phyloP scores from a whole-genome alignment of 2,888 invertebrate species.

The Acanthopleura granulata region DNA sequence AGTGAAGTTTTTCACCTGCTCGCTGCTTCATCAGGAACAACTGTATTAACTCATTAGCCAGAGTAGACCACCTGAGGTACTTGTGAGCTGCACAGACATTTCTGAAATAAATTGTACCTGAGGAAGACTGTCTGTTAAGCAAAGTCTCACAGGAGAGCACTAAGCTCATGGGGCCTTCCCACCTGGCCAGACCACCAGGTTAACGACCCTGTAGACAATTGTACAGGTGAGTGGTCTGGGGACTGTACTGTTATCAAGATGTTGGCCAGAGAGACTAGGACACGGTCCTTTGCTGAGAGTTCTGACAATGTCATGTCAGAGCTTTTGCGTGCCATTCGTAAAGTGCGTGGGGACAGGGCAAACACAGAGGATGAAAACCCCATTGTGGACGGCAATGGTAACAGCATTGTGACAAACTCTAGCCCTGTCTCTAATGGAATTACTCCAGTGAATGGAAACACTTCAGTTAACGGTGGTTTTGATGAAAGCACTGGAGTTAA shows the following conservation, averaged over 20 bases:
- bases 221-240: not conserved
- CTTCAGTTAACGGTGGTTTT: too few species aligned
- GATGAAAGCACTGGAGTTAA: too few species aligned
- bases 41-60: too few species aligned
- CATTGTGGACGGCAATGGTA: too few species aligned
- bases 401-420: too few species aligned
- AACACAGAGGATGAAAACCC: too few species aligned
- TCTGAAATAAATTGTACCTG: not conserved
- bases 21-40: too few species aligned
- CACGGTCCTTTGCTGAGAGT: not conserved
- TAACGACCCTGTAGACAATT: not conserved
- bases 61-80: too few species aligned
- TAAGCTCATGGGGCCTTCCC: not conserved
- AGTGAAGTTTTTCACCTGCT: too few species aligned
- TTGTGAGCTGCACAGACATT: too few species aligned
- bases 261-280: constrained; percentile 15
- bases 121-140: not conserved
- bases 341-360: not conserved
- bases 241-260: not conserved
- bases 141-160: not conserved
- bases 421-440: too few species aligned
- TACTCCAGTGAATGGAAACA: too few species aligned
- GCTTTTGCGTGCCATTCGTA: not conserved
- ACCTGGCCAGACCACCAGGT: not conserved
- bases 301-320: constrained; percentile 17